These are phyloP conservation scores for Congeria kusceri DNA, from an alignment of 2,888 invertebrate genomes.

Conservation along the genomic window DNA sequence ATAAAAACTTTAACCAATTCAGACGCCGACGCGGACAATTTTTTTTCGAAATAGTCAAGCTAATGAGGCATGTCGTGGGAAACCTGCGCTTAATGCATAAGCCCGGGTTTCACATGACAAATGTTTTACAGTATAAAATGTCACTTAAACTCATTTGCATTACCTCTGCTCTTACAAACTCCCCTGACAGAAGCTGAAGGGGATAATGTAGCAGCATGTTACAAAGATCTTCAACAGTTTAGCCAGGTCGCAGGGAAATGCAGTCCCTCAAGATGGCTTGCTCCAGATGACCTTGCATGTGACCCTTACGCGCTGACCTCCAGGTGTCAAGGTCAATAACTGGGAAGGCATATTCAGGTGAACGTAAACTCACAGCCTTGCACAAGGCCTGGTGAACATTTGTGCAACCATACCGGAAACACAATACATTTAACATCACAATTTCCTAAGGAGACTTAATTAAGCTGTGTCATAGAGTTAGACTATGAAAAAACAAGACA, in stretches of 20 bases:
- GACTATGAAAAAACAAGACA: no score
- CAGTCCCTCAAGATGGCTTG: conserved; percentile 64
- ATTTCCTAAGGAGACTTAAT: no score
- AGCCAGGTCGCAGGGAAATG: conserved; percentile 69
- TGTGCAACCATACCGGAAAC: conserved; percentile 65
- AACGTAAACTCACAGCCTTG: conserved; percentile 62
- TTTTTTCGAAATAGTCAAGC: no score
- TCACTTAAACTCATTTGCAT: background rate
- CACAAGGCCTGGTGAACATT: conserved; percentile 72
- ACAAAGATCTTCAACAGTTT: conserved; percentile 68
- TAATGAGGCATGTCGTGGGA: no score
- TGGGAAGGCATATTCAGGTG: conserved; percentile 70
- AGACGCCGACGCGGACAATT: no score
- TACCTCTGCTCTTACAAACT: conserved; percentile 77
- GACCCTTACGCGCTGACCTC: conserved; percentile 58
- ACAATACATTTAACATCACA: no score
- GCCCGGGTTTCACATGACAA: no score
- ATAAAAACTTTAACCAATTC: no score
- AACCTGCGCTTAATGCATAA: no score
- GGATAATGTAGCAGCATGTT: conserved; percentile 66
- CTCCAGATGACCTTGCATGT: conserved; percentile 41
- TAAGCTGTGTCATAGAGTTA: no score
- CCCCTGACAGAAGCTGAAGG: conserved; percentile 65
- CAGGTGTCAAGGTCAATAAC: conserved; percentile 69
- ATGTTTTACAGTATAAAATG: no score